Evolutionary conservation across 2,888 invertebrate genomes (phyloP).

Genomic region (Ectemnius continuus): DNA sequence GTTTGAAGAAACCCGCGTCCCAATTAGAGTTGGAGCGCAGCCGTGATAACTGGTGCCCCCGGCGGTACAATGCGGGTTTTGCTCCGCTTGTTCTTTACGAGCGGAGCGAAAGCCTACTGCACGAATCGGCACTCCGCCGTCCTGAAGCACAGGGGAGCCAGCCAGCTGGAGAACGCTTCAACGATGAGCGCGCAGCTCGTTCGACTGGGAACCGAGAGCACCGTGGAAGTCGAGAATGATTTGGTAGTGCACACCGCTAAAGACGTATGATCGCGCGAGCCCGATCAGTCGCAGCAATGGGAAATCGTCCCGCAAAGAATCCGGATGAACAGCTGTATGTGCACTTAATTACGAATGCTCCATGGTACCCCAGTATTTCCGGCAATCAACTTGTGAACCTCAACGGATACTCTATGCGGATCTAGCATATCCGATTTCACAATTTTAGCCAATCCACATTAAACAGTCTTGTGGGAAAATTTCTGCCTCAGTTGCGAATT

Average conservation of each 20-base stretch:
- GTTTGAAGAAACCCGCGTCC: neutral
- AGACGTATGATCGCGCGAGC: neutral
- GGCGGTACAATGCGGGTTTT: neutral
- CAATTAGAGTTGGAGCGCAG: neutral
- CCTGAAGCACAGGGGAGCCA: neutral
- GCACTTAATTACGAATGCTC: no score
- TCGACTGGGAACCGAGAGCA: constrained; percentile 1
- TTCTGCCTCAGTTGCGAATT: no score
- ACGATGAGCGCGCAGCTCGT: neutral
- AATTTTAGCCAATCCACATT: no score
- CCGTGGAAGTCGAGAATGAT: neutral
- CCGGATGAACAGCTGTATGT: no score
- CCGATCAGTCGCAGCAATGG: no score
- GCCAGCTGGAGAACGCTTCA: neutral
- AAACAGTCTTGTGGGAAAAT: no score
- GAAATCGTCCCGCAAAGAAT: no score
- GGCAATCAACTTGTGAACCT: no score
- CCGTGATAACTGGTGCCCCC: neutral
- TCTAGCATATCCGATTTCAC: no score
- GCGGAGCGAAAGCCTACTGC: constrained; percentile 47
- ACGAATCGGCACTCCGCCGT: constrained; percentile 14
- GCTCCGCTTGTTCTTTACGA: constrained; percentile 33
- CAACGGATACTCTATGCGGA: no score
- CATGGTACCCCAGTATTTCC: no score
- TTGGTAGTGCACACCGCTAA: neutral